Percentiles rank a stretch among this genome's conserved stretches.
Evolutionary conservation across 2,113 vertebrate genomes (phyloP).

Genomic region (Myxocyprinus asiaticus): DNA sequence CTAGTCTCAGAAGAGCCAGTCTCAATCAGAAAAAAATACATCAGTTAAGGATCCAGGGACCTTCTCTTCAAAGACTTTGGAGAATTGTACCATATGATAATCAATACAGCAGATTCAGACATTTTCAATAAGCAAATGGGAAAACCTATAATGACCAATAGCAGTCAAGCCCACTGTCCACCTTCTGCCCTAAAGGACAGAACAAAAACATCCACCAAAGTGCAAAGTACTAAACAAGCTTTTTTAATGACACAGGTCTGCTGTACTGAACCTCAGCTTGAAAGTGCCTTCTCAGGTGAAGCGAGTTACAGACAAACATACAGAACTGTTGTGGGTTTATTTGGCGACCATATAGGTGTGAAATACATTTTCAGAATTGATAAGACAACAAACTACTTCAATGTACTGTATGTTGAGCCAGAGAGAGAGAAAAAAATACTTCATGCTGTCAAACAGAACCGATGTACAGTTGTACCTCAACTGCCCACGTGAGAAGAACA

Average conservation of each 20-base stretch:
- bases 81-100: background rate
- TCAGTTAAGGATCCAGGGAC: background rate
- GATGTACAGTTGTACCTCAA: no score
- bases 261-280: background rate
- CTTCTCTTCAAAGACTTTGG: background rate
- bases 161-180: background rate
- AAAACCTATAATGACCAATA: background rate
- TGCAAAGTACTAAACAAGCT: constrained; percentile 2
- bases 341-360: background rate
- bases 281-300: background rate
- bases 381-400: no score
- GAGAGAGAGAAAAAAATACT: no score
- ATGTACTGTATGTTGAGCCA: no score
- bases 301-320: background rate
- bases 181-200: background rate
- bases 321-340: constrained; percentile 17
- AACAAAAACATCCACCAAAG: background rate
- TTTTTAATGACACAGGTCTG: background rate
- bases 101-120: constrained; percentile 33
- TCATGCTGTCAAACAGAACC: no score
- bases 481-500: no score
- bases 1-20: background rate
- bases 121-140: background rate
- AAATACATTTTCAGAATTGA: no score
- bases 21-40: background rate